Evolutionary conservation across 2,797 vertebrate genomes (phyloP).

Genomic region (Cyprinodon diabolis): DNA sequence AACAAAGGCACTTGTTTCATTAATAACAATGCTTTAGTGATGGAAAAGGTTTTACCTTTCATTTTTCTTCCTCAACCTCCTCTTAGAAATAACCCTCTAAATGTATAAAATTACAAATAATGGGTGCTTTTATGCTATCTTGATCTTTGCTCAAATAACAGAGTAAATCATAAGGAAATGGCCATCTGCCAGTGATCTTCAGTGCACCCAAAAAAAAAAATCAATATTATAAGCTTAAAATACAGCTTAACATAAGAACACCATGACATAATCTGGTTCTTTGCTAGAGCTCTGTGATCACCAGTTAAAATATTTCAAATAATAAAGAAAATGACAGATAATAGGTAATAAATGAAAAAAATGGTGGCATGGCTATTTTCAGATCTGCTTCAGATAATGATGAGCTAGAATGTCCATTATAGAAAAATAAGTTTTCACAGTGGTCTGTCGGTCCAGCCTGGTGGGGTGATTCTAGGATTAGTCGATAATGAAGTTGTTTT

Average conservation of each 20-base stretch:
- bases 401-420: slow-evolving; percentile 3
- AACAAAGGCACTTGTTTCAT: not conserved
- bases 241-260: slow-evolving; percentile 50
- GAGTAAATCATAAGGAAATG: slow-evolving; percentile 29
- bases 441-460: slow-evolving; percentile 13
- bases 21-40: not conserved
- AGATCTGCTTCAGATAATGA: slow-evolving; percentile 3
- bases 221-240: slow-evolving; percentile 58
- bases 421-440: slow-evolving; percentile 30
- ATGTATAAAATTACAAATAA: slow-evolving; percentile 44
- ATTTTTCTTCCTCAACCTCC: slow-evolving; percentile 24
- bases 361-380: not conserved
- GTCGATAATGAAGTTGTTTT: not conserved
- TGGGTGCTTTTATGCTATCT: slow-evolving; percentile 11
- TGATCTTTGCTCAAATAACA: slow-evolving; percentile 17
- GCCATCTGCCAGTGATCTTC: slow-evolving; percentile 53
- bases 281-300: slow-evolving; percentile 31
- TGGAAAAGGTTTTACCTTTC: not conserved
- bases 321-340: slow-evolving; percentile 28
- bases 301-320: slow-evolving; percentile 15
- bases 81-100: slow-evolving; percentile 3
- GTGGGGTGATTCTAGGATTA: slow-evolving; percentile 20
- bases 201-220: slow-evolving; percentile 42
- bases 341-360: slow-evolving; percentile 5
- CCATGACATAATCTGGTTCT: slow-evolving; percentile 39